These are phyloP conservation scores for Zhuqinia jingwanae DNA, from an alignment of 2,888 invertebrate species.

Conservation along the genomic window DNA sequence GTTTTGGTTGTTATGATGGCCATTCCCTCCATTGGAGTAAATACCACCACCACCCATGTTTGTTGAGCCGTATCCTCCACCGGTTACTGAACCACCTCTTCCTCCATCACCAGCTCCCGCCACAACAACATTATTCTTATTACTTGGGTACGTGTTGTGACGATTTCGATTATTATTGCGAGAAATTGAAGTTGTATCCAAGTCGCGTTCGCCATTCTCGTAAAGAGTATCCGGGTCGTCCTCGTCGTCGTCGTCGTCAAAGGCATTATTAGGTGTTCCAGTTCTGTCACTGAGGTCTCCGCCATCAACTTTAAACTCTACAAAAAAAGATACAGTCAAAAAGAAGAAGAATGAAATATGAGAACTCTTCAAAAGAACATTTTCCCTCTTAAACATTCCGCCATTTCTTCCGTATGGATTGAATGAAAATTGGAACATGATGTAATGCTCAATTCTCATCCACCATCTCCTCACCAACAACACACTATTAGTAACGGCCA, in stretches of 20 bases:
- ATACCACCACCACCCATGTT: conserved; percentile 32
- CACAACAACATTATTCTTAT: conserved; percentile 44
- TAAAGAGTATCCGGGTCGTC: conserved; percentile 45
- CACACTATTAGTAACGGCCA: neutral
- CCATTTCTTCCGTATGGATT: neutral
- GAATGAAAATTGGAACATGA: conserved; percentile 38
- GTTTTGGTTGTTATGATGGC: conserved; percentile 31
- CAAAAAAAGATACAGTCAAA: neutral
- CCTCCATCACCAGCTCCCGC: conserved; percentile 50
- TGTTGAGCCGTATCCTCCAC: conserved; percentile 5
- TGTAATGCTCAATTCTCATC: neutral
- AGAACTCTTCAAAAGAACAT: neutral
- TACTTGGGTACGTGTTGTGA: conserved; percentile 45
- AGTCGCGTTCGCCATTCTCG: conserved; percentile 33
- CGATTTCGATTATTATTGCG: conserved; percentile 59
- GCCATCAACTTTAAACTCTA: conserved; percentile 66
- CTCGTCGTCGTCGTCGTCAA: conserved; percentile 54
- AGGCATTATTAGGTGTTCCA: conserved; percentile 50
- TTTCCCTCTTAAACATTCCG: neutral
- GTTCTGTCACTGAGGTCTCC: conserved; percentile 39
- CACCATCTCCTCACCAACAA: neutral
- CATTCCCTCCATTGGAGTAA: conserved; percentile 17
- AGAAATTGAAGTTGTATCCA: conserved; percentile 38
- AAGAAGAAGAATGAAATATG: conserved; percentile 17
- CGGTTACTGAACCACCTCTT: conserved; percentile 10